Evolutionary conservation across 1,140 invertebrate genomes (phyloP), one percentile per base, ranked within the genome.

Genomic region (Orussus abietinus): DNA sequence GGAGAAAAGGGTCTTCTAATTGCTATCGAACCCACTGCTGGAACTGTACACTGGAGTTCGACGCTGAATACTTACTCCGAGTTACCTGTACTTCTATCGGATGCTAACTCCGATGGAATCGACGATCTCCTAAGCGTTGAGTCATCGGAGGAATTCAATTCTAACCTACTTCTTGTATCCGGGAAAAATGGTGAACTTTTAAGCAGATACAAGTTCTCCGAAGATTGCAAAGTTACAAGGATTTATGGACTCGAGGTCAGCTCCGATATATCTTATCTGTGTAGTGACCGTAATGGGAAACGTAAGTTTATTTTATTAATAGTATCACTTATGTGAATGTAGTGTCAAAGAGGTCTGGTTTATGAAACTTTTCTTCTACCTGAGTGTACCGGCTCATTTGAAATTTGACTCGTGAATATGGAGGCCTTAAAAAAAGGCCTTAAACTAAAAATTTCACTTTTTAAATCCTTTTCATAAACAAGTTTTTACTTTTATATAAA

Each of bases 21-120:
- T 20, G 82, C 80, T 13, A 75, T 90, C 13, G 79, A 86, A 66
- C 79, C 84, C 5, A 69, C 80, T 14, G 79, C 81, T 15, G 86
- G 86, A 0, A 75, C 74, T 31, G 75, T 79, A 47, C 75, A 79
- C 41, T 86, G 83, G 82, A 78, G 78, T 50, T 78, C 51, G 36
- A 74, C 55, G 41, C 64, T 40, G 54, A 66, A 55, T 59, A 72
- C 60, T 55, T 75, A 73, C 67, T 69, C 83, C 14, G 80, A 84
- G 51, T 81, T 88, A 51, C 85, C 86, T 1, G 55, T 86, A 9
- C 58, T 83, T n/a, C 50, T 87, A 30, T 79, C 82, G 19, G 86
- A 89, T 62, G 67, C 86, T 14, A 77, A 88, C 66, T 75, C 75
- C 2, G 86, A 89, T 68, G 76, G 76, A 34, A 73, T 84, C 1